Percentiles rank a stretch among this genome's conserved stretches.
phyloP scores from a whole-genome alignment of 2,113 vertebrate genomes.

The Oncorhynchus kisutch region DNA sequence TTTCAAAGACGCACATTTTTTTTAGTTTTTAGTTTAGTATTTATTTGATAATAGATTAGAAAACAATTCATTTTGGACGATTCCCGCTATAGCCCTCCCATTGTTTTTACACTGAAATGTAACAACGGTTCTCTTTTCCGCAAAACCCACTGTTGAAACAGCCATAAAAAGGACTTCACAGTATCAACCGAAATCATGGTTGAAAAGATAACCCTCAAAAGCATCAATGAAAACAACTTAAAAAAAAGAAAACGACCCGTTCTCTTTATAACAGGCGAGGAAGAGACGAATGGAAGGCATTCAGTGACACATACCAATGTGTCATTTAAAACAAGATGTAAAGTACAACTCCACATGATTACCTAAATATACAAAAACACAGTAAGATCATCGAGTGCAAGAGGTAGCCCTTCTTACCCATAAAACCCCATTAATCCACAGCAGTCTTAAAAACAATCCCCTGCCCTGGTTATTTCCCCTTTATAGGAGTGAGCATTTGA shows the following conservation, averaged over 20 bases:
- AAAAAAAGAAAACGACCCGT: background rate
- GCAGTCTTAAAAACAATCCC: background rate
- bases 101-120: slow-evolving; percentile 11
- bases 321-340: slow-evolving; percentile 1
- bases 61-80: background rate
- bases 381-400: slow-evolving; percentile 30
- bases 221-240: background rate
- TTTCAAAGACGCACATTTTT: background rate
- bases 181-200: slow-evolving; percentile 40
- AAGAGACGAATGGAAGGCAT: too few relatives aligned
- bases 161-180: slow-evolving; percentile 50
- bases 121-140: slow-evolving; percentile 54
- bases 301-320: slow-evolving; percentile 14
- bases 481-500: background rate
- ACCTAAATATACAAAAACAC: slow-evolving; percentile 13
- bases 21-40: background rate
- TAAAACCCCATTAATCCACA: slow-evolving; percentile 9
- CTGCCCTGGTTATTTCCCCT: background rate
- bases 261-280: too few relatives aligned
- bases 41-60: slow-evolving; percentile 2
- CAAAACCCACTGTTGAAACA: slow-evolving; percentile 53
- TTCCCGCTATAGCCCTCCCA: background rate
- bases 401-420: slow-evolving; percentile 37
- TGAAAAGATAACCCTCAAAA: background rate
- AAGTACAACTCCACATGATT: background rate